A percentile compares a stretch with the other conserved stretches of the same genome.
Conservation (phyloP, 2,113 vertebrate species). For the Nipponia nippon region DNA sequence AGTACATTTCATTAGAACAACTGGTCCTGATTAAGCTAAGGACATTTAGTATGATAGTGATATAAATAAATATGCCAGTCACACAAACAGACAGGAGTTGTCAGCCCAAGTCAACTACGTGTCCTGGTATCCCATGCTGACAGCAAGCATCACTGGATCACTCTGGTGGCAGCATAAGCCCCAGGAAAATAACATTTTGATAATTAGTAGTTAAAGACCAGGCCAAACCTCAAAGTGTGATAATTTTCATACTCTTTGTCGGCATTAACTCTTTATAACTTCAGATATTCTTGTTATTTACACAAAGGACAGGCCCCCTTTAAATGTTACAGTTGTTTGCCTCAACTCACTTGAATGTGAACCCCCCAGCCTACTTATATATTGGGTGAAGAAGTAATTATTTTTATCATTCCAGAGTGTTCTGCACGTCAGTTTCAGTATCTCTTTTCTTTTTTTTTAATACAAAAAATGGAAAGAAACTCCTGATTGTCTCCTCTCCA, state of each 20-base stretch:
- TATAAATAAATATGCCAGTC: not conserved
- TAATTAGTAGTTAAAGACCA: not conserved
- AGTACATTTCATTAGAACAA: not conserved
- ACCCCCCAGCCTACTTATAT: not conserved
- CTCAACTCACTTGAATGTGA: not conserved
- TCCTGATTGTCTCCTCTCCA: not conserved
- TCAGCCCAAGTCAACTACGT: not conserved
- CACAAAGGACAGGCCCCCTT: not conserved
- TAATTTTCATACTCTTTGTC: not conserved
- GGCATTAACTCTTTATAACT: not conserved
- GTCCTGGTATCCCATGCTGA: accelerated
- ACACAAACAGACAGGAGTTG: not conserved
- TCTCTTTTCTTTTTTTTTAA: not conserved
- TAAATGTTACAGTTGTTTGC: not conserved
- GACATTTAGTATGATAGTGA: not conserved
- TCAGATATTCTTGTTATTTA: not conserved
- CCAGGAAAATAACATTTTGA: not conserved
- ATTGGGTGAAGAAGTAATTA: not conserved
- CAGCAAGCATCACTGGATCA: not conserved
- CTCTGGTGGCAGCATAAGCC: not conserved
- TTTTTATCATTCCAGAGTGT: not conserved
- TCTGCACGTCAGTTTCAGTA: not conserved
- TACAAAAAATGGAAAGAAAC: not conserved
- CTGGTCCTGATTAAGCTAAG: not conserved
- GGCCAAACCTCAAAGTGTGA: not conserved